Percentiles rank a stretch among this genome's conserved stretches.
Evolutionary conservation across 2,113 vertebrate species (phyloP).

Genomic region (Naja naja): DNA sequence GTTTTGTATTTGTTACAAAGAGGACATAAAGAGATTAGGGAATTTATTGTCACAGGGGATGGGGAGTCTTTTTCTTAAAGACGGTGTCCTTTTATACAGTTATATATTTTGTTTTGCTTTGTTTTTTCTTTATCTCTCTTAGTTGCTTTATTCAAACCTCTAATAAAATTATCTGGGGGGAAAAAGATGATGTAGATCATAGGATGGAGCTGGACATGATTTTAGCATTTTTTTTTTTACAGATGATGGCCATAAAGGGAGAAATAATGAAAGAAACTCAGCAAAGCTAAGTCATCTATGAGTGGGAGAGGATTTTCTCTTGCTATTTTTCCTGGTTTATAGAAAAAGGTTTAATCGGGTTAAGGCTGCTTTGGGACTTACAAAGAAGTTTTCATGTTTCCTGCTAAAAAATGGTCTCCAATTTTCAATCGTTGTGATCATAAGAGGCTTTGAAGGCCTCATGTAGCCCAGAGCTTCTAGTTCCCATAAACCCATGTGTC

Average conservation of each 20-base stretch:
- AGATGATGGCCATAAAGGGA: background rate
- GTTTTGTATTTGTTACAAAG: too few species aligned
- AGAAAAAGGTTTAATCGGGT: background rate
- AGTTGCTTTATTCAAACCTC: too few species aligned
- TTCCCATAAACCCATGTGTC: background rate
- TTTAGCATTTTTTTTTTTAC: background rate
- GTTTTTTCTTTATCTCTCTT: too few species aligned
- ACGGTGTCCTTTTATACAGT: too few species aligned
- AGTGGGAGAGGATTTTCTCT: background rate
- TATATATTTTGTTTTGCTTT: too few species aligned
- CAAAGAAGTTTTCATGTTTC: background rate
- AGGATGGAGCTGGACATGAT: background rate
- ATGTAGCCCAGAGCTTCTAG: background rate
- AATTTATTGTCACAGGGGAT: too few species aligned
- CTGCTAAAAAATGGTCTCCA: background rate
- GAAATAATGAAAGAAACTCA: background rate
- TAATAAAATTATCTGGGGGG: too few species aligned
- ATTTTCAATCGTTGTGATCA: background rate
- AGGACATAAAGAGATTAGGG: too few species aligned
- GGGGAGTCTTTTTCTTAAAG: too few species aligned
- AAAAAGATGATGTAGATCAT: background rate
- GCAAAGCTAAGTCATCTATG: background rate
- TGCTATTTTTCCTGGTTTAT: background rate
- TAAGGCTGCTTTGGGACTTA: background rate
- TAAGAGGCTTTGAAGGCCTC: background rate